Evolutionary conservation across 2,888 invertebrate species (phyloP).

Genomic region (Epinotia bilunana): DNA sequence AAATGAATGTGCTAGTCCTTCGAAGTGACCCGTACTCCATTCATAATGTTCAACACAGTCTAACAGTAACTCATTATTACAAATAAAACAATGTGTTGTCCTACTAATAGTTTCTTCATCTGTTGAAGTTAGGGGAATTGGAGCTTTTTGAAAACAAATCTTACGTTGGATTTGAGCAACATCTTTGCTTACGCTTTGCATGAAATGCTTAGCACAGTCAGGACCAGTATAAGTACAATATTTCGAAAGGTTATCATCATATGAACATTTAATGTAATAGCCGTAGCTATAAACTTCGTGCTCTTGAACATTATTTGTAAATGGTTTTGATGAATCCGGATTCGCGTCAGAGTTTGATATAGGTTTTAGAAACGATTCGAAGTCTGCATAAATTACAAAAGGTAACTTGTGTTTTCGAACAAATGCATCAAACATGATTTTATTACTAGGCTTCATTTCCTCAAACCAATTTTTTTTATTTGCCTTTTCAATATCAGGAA

Average conservation of each 20-base stretch:
- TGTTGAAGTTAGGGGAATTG: background rate
- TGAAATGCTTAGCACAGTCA: too few species aligned
- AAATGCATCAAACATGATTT: constrained; percentile 46
- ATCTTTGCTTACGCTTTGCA: too few species aligned
- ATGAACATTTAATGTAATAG: too few species aligned
- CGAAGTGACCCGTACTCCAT: background rate
- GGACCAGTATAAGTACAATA: too few species aligned
- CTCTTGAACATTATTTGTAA: constrained; percentile 49
- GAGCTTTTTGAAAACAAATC: constrained; percentile 14
- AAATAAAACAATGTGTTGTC: constrained; percentile 17
- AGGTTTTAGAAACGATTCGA: constrained; percentile 51
- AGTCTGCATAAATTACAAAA: constrained; percentile 50
- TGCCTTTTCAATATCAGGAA: constrained; percentile 30
- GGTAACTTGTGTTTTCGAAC: constrained; percentile 45
- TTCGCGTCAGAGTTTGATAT: constrained; percentile 45
- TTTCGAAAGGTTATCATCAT: too few species aligned
- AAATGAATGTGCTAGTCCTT: background rate
- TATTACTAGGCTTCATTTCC: constrained; percentile 34
- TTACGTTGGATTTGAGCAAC: too few species aligned
- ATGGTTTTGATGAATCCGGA: constrained; percentile 48
- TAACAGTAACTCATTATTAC: background rate
- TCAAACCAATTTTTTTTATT: constrained; percentile 6
- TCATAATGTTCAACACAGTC: constrained; percentile 4
- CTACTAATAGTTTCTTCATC: background rate
- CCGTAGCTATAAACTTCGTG: constrained; percentile 32